Evolutionary conservation across 92 coral and sea anemone genomes (phyloP), one percentile per base, ranked within the genome.

Genomic region (Virgularia gustaviana): DNA sequence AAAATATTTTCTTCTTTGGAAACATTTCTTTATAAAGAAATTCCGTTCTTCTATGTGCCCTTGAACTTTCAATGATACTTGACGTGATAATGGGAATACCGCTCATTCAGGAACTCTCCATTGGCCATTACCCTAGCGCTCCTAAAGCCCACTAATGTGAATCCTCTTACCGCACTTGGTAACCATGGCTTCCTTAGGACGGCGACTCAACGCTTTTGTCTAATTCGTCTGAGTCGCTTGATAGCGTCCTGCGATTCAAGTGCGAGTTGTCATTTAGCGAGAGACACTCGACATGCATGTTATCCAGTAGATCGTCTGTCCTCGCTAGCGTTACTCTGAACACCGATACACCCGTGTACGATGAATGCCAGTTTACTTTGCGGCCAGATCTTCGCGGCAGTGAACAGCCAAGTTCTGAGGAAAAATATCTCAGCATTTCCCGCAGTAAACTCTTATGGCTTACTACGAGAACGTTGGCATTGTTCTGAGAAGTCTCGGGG

Each of bases 351-450:
- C 75, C 75, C 23, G 75, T 49, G 33, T 68, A 68, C 1, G 75
- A 35, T 16, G 75, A 68, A 68, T 68, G 41, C 75, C 60, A 49
- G n/a, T 68, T 68, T 32, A 49, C 33, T 34, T 61, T 49, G 16
- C 75, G 54, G 3, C 75, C 75, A 49, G 75, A 68, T 68, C 75
- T 8, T 27, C 75, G 53, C 12, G 75, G 75, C 22, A 68, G 24
- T 12, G 53, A 61, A 33, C 75, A 68, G 6, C 75, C 75, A 7
- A 68, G 34, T 47, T 68, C 75, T 0, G 61, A 68, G 51, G 32
- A 68, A 68, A 68, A 68, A 38, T 68, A 68, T 33, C 75, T 42
- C 24, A 68, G 51, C 75, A 68, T 68, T 68, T 68, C 75, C 1
- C 75, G 44, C 31, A 68, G 49, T 16, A 68, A 68, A 13, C 75